A percentile compares a stretch with the other conserved stretches of the same genome.
Evolutionary conservation across 2,113 vertebrate genomes (phyloP).

Genomic region (Glaucidium brasilianum): DNA sequence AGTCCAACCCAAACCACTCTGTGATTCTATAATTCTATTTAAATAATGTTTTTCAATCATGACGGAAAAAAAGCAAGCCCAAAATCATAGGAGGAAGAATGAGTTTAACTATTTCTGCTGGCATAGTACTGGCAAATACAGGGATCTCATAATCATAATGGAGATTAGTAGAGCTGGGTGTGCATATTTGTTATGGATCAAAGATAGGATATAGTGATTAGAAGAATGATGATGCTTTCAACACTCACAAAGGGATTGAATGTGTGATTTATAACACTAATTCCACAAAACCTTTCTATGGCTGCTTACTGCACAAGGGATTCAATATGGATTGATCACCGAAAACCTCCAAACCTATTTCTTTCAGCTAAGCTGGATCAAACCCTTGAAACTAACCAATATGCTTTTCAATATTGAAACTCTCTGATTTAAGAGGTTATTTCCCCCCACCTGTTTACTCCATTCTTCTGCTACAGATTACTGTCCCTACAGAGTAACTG

Average conservation of each 20-base stretch:
- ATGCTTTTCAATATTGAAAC: not conserved
- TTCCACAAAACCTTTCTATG: conserved; percentile 41
- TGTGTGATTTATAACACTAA: conserved; percentile 7
- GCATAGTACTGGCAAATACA: not conserved
- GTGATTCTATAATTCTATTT: not conserved
- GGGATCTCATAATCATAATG: not conserved
- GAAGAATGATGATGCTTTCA: conserved; percentile 33
- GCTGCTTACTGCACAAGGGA: conserved; percentile 20
- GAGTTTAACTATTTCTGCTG: conserved; percentile 41
- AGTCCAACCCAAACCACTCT: too few species aligned
- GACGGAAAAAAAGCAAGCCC: not conserved
- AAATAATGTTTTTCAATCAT: conserved; percentile 23
- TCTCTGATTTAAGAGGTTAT: not conserved
- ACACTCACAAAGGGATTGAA: not conserved
- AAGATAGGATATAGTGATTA: conserved; percentile 26
- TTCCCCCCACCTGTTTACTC: not conserved
- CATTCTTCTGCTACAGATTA: not conserved
- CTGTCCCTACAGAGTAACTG: not conserved
- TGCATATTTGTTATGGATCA: conserved; percentile 18
- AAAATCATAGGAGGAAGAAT: conserved; percentile 3
- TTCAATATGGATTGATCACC: conserved; percentile 31
- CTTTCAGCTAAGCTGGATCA: not conserved
- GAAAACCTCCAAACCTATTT: not conserved
- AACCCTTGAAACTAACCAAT: not conserved
- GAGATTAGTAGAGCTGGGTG: not conserved